A percentile compares a stretch with the other conserved stretches of the same genome.
Conservation (phyloP, 1,140 invertebrate genomes). For the Metaphire vulgaris region DNA sequence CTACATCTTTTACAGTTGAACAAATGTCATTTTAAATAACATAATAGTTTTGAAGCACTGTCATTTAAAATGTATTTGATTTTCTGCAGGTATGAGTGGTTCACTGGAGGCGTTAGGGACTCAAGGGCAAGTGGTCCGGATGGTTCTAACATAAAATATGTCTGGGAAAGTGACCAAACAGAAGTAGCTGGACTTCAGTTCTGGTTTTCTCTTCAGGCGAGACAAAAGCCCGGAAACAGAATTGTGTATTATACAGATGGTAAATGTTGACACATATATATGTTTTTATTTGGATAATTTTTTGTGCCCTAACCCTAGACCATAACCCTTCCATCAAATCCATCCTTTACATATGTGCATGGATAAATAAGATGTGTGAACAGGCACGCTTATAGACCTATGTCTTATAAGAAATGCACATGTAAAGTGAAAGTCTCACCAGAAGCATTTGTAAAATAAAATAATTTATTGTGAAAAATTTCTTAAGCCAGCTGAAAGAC, state of each 20-base stretch:
- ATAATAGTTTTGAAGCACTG: not conserved
- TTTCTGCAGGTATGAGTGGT: conserved; percentile 30
- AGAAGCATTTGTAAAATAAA: no score
- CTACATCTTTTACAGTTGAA: not conserved
- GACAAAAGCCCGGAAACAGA: not conserved
- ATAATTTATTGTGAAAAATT: no score
- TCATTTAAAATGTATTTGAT: not conserved
- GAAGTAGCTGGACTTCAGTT: conserved; percentile 26
- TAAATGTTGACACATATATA: not conserved
- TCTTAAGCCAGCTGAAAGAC: no score
- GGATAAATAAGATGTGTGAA: not conserved
- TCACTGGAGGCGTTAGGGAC: conserved; percentile 29
- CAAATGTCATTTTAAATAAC: not conserved
- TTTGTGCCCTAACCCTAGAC: not conserved
- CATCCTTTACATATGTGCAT: not conserved
- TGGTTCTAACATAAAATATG: not conserved
- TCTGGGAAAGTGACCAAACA: conserved; percentile 30
- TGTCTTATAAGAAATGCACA: not conserved
- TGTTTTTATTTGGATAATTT: not conserved
- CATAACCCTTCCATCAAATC: not conserved
- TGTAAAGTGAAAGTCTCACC: no score
- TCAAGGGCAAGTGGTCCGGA: not conserved
- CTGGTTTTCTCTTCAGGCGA: conserved; percentile 16
- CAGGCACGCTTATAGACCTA: not conserved
- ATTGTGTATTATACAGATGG: conserved; percentile 24